Percentiles rank a stretch among this genome's conserved stretches.
These are phyloP conservation scores for Phalloptychus januarius DNA, from an alignment of 2,797 vertebrate species.

Conservation along the genomic window DNA sequence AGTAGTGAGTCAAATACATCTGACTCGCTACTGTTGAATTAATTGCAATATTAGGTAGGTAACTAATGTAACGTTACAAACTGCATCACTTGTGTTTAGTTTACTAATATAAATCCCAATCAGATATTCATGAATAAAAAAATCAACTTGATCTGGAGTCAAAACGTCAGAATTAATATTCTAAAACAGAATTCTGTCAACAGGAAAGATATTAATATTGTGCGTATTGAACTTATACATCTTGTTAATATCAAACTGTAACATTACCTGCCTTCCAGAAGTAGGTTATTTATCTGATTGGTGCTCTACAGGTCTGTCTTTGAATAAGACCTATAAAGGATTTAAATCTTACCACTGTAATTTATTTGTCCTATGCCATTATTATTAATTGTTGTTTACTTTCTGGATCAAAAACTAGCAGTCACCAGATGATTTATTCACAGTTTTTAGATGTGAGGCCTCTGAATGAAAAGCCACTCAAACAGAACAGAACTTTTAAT, in stretches of 20 bases:
- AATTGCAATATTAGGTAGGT: neutral
- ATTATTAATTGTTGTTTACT: neutral
- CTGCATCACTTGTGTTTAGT: neutral
- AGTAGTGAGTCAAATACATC: no score
- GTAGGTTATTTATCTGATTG: neutral
- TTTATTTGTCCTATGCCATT: neutral
- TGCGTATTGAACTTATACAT: neutral
- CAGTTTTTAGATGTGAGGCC: neutral
- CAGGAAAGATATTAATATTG: neutral
- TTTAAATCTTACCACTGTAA: neutral
- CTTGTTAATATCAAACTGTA: neutral
- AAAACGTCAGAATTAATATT: neutral
- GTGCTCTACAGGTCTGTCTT: neutral
- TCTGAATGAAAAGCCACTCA: neutral
- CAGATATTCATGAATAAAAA: neutral
- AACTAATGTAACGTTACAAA: neutral
- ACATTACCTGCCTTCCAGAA: neutral
- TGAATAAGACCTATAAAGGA: neutral
- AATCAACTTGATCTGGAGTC: neutral
- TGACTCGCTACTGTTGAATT: neutral
- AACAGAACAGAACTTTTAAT: constrained; percentile 7
- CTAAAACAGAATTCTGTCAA: neutral
- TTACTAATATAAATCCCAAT: neutral
- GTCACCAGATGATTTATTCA: neutral
- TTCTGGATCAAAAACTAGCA: neutral